Base-by-base conservation (phyloP, 2,113 vertebrate species). In the Sinocyclocheilus maitianheensis region DNA sequence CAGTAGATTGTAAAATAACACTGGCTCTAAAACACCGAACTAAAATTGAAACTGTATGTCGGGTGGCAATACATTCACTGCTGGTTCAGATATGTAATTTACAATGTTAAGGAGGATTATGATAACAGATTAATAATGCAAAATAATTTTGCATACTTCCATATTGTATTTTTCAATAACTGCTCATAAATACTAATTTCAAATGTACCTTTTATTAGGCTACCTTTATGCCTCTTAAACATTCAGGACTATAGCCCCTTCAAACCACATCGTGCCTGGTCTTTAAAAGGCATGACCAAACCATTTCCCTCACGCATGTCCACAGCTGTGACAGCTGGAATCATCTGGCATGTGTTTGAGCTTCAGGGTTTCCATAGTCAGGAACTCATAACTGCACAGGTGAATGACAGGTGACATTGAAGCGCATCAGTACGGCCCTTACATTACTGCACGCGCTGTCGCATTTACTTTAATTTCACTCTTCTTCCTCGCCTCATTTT, bases 381-480 rank as follows among this genome's bases (percentile, higher is more conserved):
- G 72, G 18, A 65, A 43, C 69, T 85, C 34, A 78, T 85, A 83
- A 78, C 65, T 51, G 24, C 67, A 20, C 69, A 62, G 34, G 26
- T 90, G 75, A 90, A 72, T 87, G 83, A 85, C 85, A 84, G 46
- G 75, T 53, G 62, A 75, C 77, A 84, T 53, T 79, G 79, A 82
- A 83, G 53, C 65, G 72, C 60, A 77, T 46, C 77, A 81, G 26
- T 67, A 53, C 43, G 7, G 43, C 40, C 40, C 40, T 7, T 43
- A 43, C 40, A 43, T 43, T 43, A 43, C 5, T 40, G 1, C 7
- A 8, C 40, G 7, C 7, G 40, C 40, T 43, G 43, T 46, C 43
- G 9, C 43, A 10, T 46, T 46, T 10, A 46, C 37, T 76, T 43
- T 74, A 30, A 37, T 14, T 86, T 58, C 30, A 51, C 16, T 71